phyloP scores from a whole-genome alignment of 2,888 invertebrate genomes.

The Rhimphoctona megacephalus region DNA sequence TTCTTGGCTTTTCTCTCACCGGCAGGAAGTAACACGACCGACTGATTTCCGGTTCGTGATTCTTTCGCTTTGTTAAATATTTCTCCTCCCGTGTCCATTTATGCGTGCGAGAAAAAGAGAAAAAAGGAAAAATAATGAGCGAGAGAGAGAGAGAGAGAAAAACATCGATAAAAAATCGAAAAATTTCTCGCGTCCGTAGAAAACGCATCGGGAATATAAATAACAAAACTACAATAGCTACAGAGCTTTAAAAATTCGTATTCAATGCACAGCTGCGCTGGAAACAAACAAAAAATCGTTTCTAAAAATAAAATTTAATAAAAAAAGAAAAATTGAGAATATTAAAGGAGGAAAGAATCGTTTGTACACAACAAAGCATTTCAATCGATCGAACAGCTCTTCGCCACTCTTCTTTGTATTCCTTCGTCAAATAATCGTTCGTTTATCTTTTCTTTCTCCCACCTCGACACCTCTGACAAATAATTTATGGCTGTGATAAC shows the following conservation, averaged over 20 bases:
- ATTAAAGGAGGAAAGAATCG: not conserved
- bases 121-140: conserved; percentile 1
- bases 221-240: conserved; percentile 13
- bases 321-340: not conserved
- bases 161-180: conserved; percentile 48
- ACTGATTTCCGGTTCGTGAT: conserved; percentile 67
- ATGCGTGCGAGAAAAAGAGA: not conserved
- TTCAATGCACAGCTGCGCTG: conserved; percentile 7
- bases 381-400: conserved; percentile 33
- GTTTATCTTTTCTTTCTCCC: conserved; percentile 29
- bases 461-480: not conserved
- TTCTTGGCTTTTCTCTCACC: conserved; percentile 24
- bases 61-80: conserved; percentile 60
- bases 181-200: conserved; percentile 25
- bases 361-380: conserved; percentile 41
- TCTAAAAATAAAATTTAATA: not conserved
- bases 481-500: conserved; percentile 24
- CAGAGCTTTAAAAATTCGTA: not conserved
- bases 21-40: conserved; percentile 68
- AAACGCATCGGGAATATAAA: conserved; percentile 61
- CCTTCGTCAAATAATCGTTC: conserved; percentile 36
- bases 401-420: conserved; percentile 39
- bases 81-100: not conserved
- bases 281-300: not conserved
- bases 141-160: conserved; percentile 34